phyloP scores from a whole-genome alignment of 2,797 vertebrate genomes.

The Alauda arvensis region DNA sequence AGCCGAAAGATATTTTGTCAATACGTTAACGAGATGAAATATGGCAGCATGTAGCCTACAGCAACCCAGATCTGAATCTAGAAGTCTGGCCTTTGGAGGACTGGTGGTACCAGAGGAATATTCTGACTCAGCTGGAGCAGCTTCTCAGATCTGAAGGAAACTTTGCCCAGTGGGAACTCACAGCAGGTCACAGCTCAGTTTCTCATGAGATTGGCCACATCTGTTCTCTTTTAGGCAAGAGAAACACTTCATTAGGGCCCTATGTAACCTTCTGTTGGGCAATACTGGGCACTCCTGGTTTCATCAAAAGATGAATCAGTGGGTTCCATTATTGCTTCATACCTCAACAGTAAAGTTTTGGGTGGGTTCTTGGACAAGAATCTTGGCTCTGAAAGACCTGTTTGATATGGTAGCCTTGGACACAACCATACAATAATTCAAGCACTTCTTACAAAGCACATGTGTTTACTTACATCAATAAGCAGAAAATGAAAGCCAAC shows the following conservation, averaged over 20 bases:
- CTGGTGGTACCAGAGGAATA: slow-evolving; percentile 14
- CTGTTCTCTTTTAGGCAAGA: slow-evolving; percentile 49
- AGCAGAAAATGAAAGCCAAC: slow-evolving; percentile 2
- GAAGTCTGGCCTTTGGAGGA: background rate
- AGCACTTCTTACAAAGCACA: background rate
- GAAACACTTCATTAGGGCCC: slow-evolving; percentile 43
- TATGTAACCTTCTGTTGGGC: slow-evolving; percentile 39
- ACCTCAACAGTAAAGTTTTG: slow-evolving; percentile 28
- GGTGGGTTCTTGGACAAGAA: slow-evolving; percentile 28
- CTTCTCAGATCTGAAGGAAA: slow-evolving; percentile 23
- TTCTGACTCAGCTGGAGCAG: slow-evolving; percentile 19
- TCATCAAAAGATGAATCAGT: slow-evolving; percentile 45
- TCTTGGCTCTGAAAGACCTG: background rate
- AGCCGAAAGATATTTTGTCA: background rate
- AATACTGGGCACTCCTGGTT: slow-evolving; percentile 50
- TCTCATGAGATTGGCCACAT: slow-evolving; percentile 53
- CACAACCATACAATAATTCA: background rate
- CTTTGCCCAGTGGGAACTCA: slow-evolving; percentile 25
- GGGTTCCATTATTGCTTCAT: slow-evolving; percentile 52
- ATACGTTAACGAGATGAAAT: background rate
- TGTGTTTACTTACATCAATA: background rate
- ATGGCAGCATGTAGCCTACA: background rate
- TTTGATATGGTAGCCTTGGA: slow-evolving; percentile 25
- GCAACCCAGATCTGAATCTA: slow-evolving; percentile 20
- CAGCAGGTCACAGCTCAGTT: slow-evolving; percentile 35